Conservation (phyloP, 2,888 invertebrate species). For the Alcis repandata region DNA sequence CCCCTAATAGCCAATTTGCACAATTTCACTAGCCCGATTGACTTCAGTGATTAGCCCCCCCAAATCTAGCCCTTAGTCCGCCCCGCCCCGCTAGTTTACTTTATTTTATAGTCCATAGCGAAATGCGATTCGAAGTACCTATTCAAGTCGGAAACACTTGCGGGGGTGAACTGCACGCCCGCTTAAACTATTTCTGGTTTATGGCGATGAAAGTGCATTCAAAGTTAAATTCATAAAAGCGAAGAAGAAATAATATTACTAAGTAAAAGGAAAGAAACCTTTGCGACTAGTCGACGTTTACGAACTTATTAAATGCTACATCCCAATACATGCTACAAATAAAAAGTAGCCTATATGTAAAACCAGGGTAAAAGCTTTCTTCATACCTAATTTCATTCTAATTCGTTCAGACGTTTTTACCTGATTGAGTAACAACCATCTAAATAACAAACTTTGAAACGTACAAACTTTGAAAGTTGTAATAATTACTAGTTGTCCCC, state of each 20-base stretch:
- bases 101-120: slow-evolving; percentile 53
- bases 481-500: too few species aligned
- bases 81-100: slow-evolving; percentile 46
- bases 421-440: too few species aligned
- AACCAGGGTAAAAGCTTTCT: too few species aligned
- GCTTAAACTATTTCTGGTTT: slow-evolving; percentile 22
- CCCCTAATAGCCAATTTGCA: too few species aligned
- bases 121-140: slow-evolving; percentile 51
- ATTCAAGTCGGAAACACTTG: slow-evolving; percentile 45
- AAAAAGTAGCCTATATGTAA: too few species aligned
- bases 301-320: background rate
- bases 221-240: background rate
- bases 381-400: too few species aligned
- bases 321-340: too few species aligned
- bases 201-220: slow-evolving; percentile 1
- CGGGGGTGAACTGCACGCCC: slow-evolving; percentile 34
- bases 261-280: background rate
- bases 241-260: too few species aligned
- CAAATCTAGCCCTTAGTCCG: background rate
- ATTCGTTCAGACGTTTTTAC: too few species aligned
- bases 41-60: background rate
- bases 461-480: too few species aligned
- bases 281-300: background rate
- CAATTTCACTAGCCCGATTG: too few species aligned
- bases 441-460: too few species aligned